Conservation (phyloP, 1,140 invertebrate species). For the Vanessa tameamea region DNA sequence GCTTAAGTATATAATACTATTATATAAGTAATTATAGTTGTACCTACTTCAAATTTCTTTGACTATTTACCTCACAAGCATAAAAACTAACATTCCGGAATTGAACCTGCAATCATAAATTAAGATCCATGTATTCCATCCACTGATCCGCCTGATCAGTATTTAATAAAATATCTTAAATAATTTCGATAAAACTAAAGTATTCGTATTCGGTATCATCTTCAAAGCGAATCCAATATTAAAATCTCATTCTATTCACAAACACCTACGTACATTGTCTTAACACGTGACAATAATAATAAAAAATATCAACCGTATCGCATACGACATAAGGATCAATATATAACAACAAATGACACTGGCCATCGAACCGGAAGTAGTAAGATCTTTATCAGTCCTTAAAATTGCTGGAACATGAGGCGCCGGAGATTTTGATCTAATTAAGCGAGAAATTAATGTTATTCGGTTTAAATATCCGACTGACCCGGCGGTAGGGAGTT, state of each 20-base stretch:
- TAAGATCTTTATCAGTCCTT: slow-evolving; percentile 32
- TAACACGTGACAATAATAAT: neutral
- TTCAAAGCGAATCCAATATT: neutral
- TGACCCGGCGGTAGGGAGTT: slow-evolving; percentile 6
- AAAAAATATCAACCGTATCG: neutral
- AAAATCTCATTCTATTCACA: slow-evolving; percentile 2
- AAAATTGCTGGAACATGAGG: slow-evolving; percentile 34
- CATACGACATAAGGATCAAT: neutral
- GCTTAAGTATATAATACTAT: too few species aligned
- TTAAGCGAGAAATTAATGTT: slow-evolving; percentile 33
- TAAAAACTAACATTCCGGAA: too few species aligned
- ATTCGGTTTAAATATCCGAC: slow-evolving; percentile 13
- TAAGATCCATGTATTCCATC: too few species aligned
- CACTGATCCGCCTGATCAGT: too few species aligned
- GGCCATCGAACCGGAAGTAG: slow-evolving; percentile 27
- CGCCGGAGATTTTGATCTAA: slow-evolving; percentile 37
- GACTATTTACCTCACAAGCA: too few species aligned
- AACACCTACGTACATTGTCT: slow-evolving; percentile 8
- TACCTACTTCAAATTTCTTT: too few species aligned
- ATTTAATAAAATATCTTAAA: too few species aligned
- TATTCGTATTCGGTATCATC: too few species aligned
- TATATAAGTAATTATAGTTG: too few species aligned
- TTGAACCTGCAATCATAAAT: too few species aligned
- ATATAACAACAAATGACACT: neutral
- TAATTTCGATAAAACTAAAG: too few species aligned